Evolutionary conservation across 2,113 vertebrate species (phyloP).

Genomic region (Brachionichthys hirsutus): DNA sequence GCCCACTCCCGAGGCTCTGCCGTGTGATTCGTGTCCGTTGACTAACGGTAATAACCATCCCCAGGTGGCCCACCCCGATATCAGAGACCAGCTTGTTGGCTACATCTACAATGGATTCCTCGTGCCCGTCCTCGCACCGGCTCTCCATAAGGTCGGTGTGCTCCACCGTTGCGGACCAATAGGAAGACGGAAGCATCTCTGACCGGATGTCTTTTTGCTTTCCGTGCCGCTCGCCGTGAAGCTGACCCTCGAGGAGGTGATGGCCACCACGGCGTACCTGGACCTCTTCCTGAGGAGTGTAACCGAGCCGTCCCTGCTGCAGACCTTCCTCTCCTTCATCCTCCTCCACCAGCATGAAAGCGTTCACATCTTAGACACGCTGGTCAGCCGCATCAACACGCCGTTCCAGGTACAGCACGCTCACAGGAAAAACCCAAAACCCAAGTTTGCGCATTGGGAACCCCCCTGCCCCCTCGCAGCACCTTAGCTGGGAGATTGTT

Average conservation of each 20-base stretch:
- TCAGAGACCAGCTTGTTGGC: slow-evolving; percentile 90
- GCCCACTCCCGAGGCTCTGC: neutral
- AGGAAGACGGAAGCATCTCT: neutral
- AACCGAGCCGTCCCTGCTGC: slow-evolving; percentile 88
- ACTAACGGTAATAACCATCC: slow-evolving; percentile 18
- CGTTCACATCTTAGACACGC: slow-evolving; percentile 91
- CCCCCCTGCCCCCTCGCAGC: slow-evolving; percentile 32
- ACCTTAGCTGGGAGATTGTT: slow-evolving; percentile 26
- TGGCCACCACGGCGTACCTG: slow-evolving; percentile 94
- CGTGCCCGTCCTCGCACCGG: slow-evolving; percentile 93
- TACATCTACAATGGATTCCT: slow-evolving; percentile 99
- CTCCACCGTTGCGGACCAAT: neutral
- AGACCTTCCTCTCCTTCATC: slow-evolving; percentile 95
- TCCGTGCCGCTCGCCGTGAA: slow-evolving; percentile 42
- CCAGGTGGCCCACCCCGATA: slow-evolving; percentile 90
- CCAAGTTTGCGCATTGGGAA: neutral
- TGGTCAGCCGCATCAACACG: slow-evolving; percentile 96
- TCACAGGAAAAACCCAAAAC: too few relatives aligned
- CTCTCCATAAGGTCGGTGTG: slow-evolving; percentile 90
- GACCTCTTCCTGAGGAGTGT: slow-evolving; percentile 92
- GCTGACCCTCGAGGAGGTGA: slow-evolving; percentile 95
- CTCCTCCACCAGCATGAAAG: slow-evolving; percentile 90
- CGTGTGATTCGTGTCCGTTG: slow-evolving; percentile 13
- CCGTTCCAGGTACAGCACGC: slow-evolving; percentile 86
- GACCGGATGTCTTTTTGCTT: neutral